Conservation (phyloP, 2,113 vertebrate species). For the Nothobranchius kuhntae region DNA sequence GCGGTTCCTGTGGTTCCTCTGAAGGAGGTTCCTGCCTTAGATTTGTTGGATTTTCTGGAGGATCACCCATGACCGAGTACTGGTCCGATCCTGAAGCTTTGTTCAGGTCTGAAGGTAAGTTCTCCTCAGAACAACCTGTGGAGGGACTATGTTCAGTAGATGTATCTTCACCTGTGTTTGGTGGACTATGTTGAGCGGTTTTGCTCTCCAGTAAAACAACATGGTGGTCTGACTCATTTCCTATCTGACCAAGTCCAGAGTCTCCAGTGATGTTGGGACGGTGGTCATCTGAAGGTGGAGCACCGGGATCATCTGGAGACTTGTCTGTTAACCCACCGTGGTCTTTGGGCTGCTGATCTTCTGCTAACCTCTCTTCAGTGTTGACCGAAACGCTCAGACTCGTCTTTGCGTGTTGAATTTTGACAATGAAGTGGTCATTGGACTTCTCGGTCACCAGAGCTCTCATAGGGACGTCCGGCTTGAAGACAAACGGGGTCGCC, state of each 20-base stretch:
- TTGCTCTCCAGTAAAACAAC: background rate
- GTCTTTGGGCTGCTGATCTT: slow-evolving; percentile 31
- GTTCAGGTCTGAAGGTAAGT: background rate
- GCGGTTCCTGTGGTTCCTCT: background rate
- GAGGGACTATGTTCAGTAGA: background rate
- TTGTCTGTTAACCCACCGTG: slow-evolving; percentile 1
- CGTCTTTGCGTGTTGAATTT: slow-evolving; percentile 84
- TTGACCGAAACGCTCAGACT: slow-evolving; percentile 8
- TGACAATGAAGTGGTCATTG: slow-evolving; percentile 95
- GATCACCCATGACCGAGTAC: too few relatives aligned
- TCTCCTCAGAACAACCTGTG: background rate
- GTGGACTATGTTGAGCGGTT: background rate
- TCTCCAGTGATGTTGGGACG: background rate
- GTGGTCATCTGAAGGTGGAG: background rate
- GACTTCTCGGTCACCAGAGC: slow-evolving; percentile 96
- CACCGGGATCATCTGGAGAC: background rate
- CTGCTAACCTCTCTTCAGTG: slow-evolving; percentile 34
- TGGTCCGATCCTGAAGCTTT: background rate
- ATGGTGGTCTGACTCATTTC: background rate
- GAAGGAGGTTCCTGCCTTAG: background rate
- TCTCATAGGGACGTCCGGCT: slow-evolving; percentile 90
- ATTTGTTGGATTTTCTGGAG: background rate
- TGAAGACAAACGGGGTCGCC: slow-evolving; percentile 80
- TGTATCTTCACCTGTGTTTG: background rate
- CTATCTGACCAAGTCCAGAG: background rate